These are phyloP conservation scores for Drosophila demipolita DNA, from an alignment of 2,888 invertebrate species.

Conservation along the genomic window DNA sequence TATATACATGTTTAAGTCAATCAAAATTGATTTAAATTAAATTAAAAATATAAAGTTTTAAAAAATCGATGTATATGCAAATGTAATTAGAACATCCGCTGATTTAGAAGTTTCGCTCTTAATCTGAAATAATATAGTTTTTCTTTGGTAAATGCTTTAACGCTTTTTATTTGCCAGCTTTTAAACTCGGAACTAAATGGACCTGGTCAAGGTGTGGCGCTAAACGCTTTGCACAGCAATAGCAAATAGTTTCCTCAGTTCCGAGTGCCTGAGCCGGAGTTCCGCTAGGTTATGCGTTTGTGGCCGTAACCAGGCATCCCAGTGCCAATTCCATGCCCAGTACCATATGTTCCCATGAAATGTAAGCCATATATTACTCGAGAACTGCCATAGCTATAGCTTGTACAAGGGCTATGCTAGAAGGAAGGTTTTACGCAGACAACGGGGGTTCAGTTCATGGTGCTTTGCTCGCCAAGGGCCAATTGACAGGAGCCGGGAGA, in stretches of 20 bases:
- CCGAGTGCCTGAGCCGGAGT: conserved; percentile 39
- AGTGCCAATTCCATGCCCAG: conserved; percentile 2
- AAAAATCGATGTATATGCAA: not conserved
- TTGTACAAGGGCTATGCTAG: conserved; percentile 33
- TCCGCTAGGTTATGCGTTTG: conserved; percentile 52
- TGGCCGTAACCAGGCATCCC: conserved; percentile 34
- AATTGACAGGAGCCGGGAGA: conserved; percentile 64
- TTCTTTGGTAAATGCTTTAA: conserved; percentile 35
- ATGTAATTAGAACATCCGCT: not conserved
- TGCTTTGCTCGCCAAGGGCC: conserved; percentile 37
- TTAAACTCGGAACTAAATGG: conserved; percentile 66
- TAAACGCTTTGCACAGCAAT: conserved; percentile 63
- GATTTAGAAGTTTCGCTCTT: not conserved
- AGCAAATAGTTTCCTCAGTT: conserved; percentile 51
- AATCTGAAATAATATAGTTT: not conserved
- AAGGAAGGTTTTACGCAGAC: not conserved
- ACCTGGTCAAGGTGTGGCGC: conserved; percentile 58
- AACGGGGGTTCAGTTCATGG: conserved; percentile 5
- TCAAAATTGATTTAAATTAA: not conserved
- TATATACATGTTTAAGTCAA: not conserved
- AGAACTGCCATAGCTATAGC: conserved; percentile 35
- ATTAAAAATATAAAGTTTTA: not conserved
- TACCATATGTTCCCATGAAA: conserved; percentile 61
- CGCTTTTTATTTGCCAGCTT: conserved; percentile 52
- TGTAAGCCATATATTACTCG: conserved; percentile 63